phyloP scores from a whole-genome alignment of 2,113 vertebrate genomes.

The Myotis yumanensis region DNA sequence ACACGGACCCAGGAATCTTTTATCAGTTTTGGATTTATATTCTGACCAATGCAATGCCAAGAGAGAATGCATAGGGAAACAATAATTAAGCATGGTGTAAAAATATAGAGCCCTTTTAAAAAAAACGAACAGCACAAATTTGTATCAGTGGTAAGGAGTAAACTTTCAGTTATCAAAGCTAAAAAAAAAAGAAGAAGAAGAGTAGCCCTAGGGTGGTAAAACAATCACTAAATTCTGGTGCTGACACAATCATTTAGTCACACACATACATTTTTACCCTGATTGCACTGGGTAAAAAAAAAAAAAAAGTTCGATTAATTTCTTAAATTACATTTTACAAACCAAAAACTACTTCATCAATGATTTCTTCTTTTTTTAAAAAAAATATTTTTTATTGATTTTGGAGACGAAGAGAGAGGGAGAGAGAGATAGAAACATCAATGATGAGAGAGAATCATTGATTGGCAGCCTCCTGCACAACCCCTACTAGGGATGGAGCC shows the following conservation, averaged over 20 bases:
- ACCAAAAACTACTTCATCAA: not conserved
- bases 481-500: no score
- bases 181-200: not conserved
- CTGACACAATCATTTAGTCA: not conserved
- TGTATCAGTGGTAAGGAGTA: not conserved
- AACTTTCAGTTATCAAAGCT: not conserved
- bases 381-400: no score
- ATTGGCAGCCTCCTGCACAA: not conserved
- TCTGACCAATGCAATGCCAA: not conserved
- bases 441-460: not conserved
- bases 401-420: no score
- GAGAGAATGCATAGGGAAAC: not conserved
- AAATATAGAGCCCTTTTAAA: conserved; percentile 4
- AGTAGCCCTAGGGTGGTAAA: not conserved
- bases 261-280: not conserved
- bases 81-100: not conserved
- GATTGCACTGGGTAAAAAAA: not conserved
- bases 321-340: conserved; percentile 54
- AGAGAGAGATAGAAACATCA: not conserved
- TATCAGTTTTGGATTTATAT: not conserved
- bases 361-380: not conserved
- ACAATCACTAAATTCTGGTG: not conserved
- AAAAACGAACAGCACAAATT: not conserved
- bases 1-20: not conserved
- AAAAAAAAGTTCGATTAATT: conserved; percentile 35